A percentile compares a stretch with the other conserved stretches of the same genome.
phyloP scores from a whole-genome alignment of 1,140 invertebrate genomes.

The Drosophila pruinosa region DNA sequence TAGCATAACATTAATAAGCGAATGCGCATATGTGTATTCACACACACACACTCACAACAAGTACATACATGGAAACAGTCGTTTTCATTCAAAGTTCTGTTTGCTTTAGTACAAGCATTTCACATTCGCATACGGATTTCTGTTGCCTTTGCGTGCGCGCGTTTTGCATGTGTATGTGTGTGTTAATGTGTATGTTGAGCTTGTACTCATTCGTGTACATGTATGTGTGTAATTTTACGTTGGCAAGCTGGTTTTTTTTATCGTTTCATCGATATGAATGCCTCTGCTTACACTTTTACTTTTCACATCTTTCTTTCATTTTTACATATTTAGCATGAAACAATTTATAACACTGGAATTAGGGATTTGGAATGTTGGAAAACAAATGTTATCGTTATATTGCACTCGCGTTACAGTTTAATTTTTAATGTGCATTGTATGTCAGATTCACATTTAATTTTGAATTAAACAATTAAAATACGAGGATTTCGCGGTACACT shows the following conservation, averaged over 20 bases:
- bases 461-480: conserved; percentile 25
- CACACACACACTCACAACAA: not conserved
- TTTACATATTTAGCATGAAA: no score
- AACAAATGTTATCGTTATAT: not conserved
- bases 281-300: conserved; percentile 68
- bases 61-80: not conserved
- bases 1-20: conserved; percentile 6
- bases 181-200: conserved; percentile 39
- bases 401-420: conserved; percentile 1
- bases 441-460: conserved; percentile 14
- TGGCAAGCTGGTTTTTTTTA: conserved; percentile 50
- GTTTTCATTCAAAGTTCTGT: conserved; percentile 63
- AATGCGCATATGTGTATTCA: not conserved
- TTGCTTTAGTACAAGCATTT: conserved; percentile 25
- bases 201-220: conserved; percentile 16
- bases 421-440: not conserved
- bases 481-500: not conserved
- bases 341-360: conserved; percentile 18
- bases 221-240: conserved; percentile 65
- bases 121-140: conserved; percentile 35
- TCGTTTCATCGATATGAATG: conserved; percentile 63
- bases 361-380: conserved; percentile 5
- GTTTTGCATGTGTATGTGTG: conserved; percentile 26
- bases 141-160: conserved; percentile 24
- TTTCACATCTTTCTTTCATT: conserved; percentile 47